phyloP scores from a whole-genome alignment of 2,797 vertebrate genomes.

The Phylloscopus collybita region DNA sequence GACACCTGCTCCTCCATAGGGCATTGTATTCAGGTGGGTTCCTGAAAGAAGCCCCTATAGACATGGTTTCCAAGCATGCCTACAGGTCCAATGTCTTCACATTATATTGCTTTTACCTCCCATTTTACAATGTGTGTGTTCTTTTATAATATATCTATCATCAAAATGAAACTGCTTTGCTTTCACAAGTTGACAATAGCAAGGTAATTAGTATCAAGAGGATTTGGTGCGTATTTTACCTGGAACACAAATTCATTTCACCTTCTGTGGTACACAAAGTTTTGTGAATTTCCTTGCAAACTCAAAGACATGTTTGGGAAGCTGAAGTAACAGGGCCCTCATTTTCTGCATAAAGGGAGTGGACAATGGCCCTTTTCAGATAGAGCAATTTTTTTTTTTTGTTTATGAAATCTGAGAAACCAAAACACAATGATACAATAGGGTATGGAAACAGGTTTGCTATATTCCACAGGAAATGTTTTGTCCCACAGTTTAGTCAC shows the following conservation, averaged over 20 bases:
- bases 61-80: not conserved
- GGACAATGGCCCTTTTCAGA: not conserved
- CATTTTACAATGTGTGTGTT: not conserved
- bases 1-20: not conserved
- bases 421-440: not conserved
- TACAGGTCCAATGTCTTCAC: not conserved
- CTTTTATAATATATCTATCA: not conserved
- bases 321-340: not conserved
- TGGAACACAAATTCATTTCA: not conserved
- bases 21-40: fast-evolving
- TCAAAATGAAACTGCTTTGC: not conserved
- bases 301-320: not conserved
- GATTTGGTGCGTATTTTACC: not conserved
- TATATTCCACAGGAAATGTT: not conserved
- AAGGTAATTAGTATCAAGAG: not conserved
- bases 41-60: not conserved
- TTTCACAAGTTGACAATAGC: not conserved
- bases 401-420: not conserved
- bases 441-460: not conserved
- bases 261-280: not conserved
- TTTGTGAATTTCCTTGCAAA: not conserved
- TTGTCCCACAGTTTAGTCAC: not conserved
- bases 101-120: not conserved
- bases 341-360: not conserved
- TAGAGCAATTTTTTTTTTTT: not conserved